Evolutionary conservation across 2,888 invertebrate species (phyloP).

Genomic region (Netelia inedita): DNA sequence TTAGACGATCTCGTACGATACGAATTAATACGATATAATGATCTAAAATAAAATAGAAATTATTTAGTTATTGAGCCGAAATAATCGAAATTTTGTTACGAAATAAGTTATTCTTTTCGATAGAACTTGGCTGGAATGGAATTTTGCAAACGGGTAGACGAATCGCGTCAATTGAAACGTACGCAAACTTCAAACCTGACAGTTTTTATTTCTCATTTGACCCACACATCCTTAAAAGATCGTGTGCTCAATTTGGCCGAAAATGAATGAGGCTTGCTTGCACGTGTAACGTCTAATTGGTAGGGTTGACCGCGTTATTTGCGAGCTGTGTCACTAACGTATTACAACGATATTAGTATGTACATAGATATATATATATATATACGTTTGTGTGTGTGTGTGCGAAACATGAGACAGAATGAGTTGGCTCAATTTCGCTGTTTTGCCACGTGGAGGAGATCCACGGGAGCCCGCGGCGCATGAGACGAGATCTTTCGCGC

Average conservation of each 20-base stretch:
- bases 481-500: constrained; percentile 37
- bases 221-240: neutral
- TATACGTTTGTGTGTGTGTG: neutral
- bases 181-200: neutral
- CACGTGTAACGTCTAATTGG: constrained; percentile 5
- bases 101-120: neutral
- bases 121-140: neutral
- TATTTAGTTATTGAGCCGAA: neutral
- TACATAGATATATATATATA: constrained; percentile 15
- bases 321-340: constrained; percentile 1
- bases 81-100: neutral
- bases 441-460: constrained; percentile 48
- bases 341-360: constrained; percentile 8
- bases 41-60: neutral
- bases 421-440: constrained; percentile 18
- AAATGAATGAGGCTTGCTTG: neutral
- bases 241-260: neutral
- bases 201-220: neutral
- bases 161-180: neutral
- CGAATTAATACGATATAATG: neutral
- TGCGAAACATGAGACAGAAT: neutral
- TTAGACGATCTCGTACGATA: too few relatives aligned
- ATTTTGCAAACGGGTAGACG: neutral
- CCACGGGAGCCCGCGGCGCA: constrained; percentile 15
- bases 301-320: constrained; percentile 15